Evolutionary conservation across 1,140 invertebrate genomes (phyloP), one percentile per base, ranked within the genome.

Genomic region (Ooceraea biroi): DNA sequence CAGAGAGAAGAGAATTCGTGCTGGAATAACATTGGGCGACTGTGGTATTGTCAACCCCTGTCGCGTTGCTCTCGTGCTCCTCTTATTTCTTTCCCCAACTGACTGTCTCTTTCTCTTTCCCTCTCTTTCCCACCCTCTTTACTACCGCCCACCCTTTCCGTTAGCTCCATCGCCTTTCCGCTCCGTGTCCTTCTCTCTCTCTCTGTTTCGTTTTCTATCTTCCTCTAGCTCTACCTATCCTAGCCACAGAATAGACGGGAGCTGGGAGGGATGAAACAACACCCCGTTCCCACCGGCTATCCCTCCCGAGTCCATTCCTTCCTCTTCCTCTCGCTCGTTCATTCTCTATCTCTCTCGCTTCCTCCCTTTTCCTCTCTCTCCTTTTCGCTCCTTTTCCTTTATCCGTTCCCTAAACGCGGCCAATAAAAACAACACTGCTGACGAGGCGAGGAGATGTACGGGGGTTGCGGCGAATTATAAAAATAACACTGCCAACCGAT

Each of bases 1-100:
- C 48, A 58, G 60, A 84, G 68, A 90, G 91, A 90, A 90, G 87
- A 88, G 80, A 93, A 93, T 92, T 94, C 90, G 91, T 92, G 90
- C 92, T 94, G 92, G 90, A 94, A 94, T 94, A 94, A 94, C 93
- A 93, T 91, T 91, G 90, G 91, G 91, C 88, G 91, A 91, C 90
- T 92, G 90, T 90, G 85, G 92, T 89, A 94, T 94, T 94, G 93
- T 94, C 93, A 94, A 93, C 87, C 91, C 90, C 91, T 71, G 71
- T 84, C 74, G 65, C 77, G 52, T 48, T 80, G 58, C 78, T 88
- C 78, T 88, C 66, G 65, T 68, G 86, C 30, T 48, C 41, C 72
- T 66, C 66, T 55, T 46, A 14, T 25, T 30, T 60, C 52, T 73
- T 58, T 30, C 52, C 36, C 12, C 30, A 22, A 27, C 3, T 65